Evolutionary conservation across 2,888 invertebrate species (phyloP), one percentile per base, ranked within the genome.

Genomic region (Acronicta aceris): DNA sequence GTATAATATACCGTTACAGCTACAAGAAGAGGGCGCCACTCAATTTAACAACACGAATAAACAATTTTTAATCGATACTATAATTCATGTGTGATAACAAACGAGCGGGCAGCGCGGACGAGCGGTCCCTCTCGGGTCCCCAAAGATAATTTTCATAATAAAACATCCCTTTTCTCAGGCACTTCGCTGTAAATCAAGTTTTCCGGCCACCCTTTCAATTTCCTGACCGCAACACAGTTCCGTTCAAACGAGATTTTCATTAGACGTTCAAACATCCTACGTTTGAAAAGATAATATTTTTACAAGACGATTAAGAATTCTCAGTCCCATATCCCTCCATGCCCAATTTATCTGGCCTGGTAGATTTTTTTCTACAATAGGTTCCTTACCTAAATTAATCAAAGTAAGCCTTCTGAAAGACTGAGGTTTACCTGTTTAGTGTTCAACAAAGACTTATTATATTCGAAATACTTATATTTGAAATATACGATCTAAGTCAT

Each of bases 111-210:
- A 76, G 78, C 75, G 72, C 74, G 76, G 78, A 81, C 79, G 74
- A 74, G 70, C 71, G 76, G 72, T 59, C 78, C 82, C 82, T 64
- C 71, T 75, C 79, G 78, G 80, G 79, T 81, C 76, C 82, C 82
- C 83, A 74, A 81, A 86, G 89, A 90, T 91, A 91, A 91, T 91
- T 91, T 90, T 91, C 88, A 90, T 89, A 89, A 89, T 91, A 91
- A 89, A 91, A 89, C 88, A 90, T 89, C 90, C 91, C 90, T 89
- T 89, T 90, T 89, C 89, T 87, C 82, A 83, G 86, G 84, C 86
- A 88, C 86, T 88, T 90, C 85, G 88, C 85, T 89, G 88, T 92
- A 91, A 91, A 91, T 91, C 91, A 90, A 89, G 89, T 91, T 91
- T 90, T 87, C 90, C 89, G 88, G 81, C 83, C 86, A 86, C 86